Base-by-base conservation (phyloP, 2,888 invertebrate species). In the Cerceris ruficornis region DNA sequence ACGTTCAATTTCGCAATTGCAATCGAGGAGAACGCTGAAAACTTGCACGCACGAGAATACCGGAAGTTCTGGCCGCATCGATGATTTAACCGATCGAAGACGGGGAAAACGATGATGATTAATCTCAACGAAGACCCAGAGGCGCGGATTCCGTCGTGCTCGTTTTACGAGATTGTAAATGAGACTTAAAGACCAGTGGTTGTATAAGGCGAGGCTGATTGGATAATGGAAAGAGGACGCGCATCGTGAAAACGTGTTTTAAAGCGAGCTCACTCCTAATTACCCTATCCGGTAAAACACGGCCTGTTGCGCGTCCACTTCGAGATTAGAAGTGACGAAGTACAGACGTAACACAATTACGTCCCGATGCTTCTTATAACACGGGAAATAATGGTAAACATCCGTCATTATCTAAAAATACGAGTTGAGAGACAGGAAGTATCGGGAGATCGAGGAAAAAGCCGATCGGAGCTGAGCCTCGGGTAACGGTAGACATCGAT, bases 191-290 rank as follows among this genome's bases (percentile, higher is more conserved):
- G 69, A 55, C 62, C 42, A 57, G 52, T 66, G 15, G 14, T 64
- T 65, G 69, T 68, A 54, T n/a, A 50, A 52, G 58, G 17, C 42
- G 49, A 14, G 60, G 46, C 65, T 52, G 68, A 70, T 69, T 67
- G 77, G 71, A 78, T 81, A 81, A 81, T 71, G 78, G 60, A 78
- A 73, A 82, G 28, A 28, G 62, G 66, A 60, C 74, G 74, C 58
- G 54, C 72, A 49, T 39, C 17, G 46, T 43, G 50, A 28, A 57
- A 75, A 64, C 75, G 55, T 75, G 70, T 81, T 77, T 62, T 42
- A 49, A 67, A 55, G 52, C 57, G 46, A 28, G 42, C 62, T 69
- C 78, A 41, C 43, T 60, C 42, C 59, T 78, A 71, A 81, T 81
- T 81, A 81, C 52, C 60, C 70, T 70, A 71, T 74, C 73, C 78